Evolutionary conservation across 2,797 vertebrate genomes (phyloP), one percentile per base, ranked within the genome.

Genomic region (Hemibagrus guttatus): DNA sequence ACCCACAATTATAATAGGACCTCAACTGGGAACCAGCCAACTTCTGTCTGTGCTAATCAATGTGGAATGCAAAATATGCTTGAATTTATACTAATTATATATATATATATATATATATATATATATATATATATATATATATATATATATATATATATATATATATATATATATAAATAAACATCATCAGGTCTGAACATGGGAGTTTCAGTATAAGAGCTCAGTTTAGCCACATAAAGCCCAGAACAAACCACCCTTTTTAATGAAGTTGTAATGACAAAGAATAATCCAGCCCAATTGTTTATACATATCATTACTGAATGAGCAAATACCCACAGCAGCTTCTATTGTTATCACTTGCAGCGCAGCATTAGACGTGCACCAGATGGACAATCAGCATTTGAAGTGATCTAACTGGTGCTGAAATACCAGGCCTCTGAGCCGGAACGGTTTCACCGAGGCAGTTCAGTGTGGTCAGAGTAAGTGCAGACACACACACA

Each of bases 1-100:
- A 46, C 82, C 83, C 84, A 72, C 12, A 72, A 71, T 71, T 82
- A 84, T 79, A 86, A 87, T 83, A 64, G 19, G 82, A 14, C 61
- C 64, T 87, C 86, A 89, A 86, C 61, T 88, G 80, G 74, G 79
- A 52, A 66, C 66, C 71, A 31, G 66, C 59, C 80, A 88, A 84
- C 86, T 87, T 91, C 84, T 52, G 75, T 56, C 81, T 79, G 71
- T 84, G 72, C 66, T 90, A 89, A 90, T 90, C 89, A 75, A 76
- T 11, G 9, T 72, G 78, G 56, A 80, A 80, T 63, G 58, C 14
- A 2, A 61, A 80, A 61, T 61, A 81, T 81, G 58, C 58, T 26
- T 46, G 6, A 21, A 81, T 61, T 61, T 61, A 81, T 46, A 81
- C 14, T 42, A 63, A 35, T 80, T 17, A 39, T 39, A 1, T 39